Evolutionary conservation across 2,113 vertebrate species (phyloP).

Genomic region (Corythaeola cristata): DNA sequence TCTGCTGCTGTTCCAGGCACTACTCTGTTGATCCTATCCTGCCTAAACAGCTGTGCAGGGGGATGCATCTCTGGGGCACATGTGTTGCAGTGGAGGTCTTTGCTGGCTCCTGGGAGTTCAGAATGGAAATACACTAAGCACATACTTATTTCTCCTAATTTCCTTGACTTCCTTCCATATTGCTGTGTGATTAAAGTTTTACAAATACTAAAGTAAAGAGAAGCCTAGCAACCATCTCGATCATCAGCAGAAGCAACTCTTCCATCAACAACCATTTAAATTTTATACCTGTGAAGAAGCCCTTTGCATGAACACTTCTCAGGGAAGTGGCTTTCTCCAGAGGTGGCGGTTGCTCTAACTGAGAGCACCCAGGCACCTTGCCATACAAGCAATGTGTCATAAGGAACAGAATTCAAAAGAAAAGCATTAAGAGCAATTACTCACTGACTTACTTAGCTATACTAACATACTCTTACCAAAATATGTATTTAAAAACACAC

Average conservation of each 20-base stretch:
- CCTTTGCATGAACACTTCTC: background rate
- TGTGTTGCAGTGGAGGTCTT: background rate
- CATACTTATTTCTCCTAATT: background rate
- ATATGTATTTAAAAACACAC: background rate
- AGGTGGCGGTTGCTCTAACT: background rate
- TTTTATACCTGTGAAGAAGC: background rate
- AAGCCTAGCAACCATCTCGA: background rate
- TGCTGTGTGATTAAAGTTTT: background rate
- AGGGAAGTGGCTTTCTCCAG: background rate
- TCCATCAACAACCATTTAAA: background rate
- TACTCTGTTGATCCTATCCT: background rate
- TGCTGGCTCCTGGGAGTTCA: background rate
- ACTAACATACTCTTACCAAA: no score
- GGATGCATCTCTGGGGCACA: no score
- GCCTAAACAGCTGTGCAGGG: background rate
- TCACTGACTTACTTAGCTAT: background rate
- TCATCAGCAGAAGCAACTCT: background rate
- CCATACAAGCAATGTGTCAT: background rate
- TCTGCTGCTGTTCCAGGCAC: background rate
- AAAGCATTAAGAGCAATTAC: background rate
- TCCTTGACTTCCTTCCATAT: background rate
- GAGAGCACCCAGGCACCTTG: background rate
- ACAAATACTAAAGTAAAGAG: background rate
- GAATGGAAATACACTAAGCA: background rate
- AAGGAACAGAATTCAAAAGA: background rate